These are phyloP conservation scores for Chrysogorgia sp. DNA, from an alignment of 92 coral and sea anemone genomes.

Conservation along the genomic window DNA sequence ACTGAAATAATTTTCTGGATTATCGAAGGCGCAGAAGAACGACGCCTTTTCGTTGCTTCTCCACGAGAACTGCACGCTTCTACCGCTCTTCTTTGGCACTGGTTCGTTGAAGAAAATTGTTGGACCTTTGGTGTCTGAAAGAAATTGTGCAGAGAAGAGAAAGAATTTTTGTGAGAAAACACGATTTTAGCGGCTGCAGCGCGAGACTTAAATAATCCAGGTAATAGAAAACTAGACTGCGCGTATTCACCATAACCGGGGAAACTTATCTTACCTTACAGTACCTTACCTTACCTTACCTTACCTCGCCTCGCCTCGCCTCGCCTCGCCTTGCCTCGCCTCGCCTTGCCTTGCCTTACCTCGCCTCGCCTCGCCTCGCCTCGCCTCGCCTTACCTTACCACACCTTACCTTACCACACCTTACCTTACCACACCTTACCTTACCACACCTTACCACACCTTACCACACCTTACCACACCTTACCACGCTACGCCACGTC, in stretches of 20 bases:
- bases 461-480: too few relatives aligned
- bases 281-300: too few relatives aligned
- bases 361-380: too few relatives aligned
- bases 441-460: background rate
- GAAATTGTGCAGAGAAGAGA: background rate
- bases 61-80: slow-evolving; percentile 33
- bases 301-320: too few relatives aligned
- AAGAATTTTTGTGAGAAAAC: background rate
- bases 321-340: too few relatives aligned
- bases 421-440: background rate
- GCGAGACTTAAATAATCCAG: too few relatives aligned
- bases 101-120: slow-evolving; percentile 26
- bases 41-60: slow-evolving; percentile 33
- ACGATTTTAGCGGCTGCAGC: too few relatives aligned
- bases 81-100: slow-evolving; percentile 34
- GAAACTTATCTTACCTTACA: too few relatives aligned
- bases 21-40: slow-evolving; percentile 16
- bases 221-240: too few relatives aligned
- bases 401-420: background rate
- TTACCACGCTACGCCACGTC: too few relatives aligned
- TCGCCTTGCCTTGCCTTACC: too few relatives aligned
- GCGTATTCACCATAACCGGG: too few relatives aligned
- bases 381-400: background rate
- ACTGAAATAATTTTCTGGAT: background rate
- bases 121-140: slow-evolving; percentile 32